Conservation (phyloP, 2,888 invertebrate species). For the Tenthredo amoena region DNA sequence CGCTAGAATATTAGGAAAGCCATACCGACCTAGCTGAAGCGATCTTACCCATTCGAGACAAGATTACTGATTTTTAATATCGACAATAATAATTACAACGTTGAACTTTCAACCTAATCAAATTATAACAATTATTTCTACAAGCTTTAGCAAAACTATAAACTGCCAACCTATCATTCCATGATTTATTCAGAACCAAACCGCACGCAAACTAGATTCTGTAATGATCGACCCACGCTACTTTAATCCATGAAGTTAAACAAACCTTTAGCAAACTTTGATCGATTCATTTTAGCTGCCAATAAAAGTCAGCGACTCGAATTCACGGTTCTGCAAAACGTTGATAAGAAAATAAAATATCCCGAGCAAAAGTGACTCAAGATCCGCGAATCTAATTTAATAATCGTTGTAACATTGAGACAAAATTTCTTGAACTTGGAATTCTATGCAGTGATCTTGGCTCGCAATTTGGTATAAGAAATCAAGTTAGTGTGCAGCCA, state of each 20-base stretch:
- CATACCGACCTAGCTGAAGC: slow-evolving; percentile 35
- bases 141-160: slow-evolving; percentile 1
- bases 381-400: neutral
- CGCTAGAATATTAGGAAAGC: slow-evolving; percentile 38
- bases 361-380: too few relatives aligned
- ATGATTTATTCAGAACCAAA: neutral
- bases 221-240: neutral
- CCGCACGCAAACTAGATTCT: slow-evolving; percentile 14
- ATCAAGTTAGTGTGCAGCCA: slow-evolving; percentile 40
- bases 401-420: neutral
- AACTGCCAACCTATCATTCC: slow-evolving; percentile 3
- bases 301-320: neutral
- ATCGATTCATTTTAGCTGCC: neutral
- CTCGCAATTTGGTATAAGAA: slow-evolving; percentile 18
- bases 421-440: neutral
- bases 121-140: slow-evolving; percentile 1
- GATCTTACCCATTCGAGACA: slow-evolving; percentile 19
- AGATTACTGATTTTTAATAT: slow-evolving; percentile 29
- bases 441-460: slow-evolving; percentile 41
- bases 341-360: neutral
- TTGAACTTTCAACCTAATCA: slow-evolving; percentile 11
- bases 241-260: neutral
- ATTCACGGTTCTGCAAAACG: neutral
- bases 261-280: neutral
- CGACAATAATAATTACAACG: neutral